Evolutionary conservation across 2,113 vertebrate species (phyloP).

Genomic region (Ailurus styani): DNA sequence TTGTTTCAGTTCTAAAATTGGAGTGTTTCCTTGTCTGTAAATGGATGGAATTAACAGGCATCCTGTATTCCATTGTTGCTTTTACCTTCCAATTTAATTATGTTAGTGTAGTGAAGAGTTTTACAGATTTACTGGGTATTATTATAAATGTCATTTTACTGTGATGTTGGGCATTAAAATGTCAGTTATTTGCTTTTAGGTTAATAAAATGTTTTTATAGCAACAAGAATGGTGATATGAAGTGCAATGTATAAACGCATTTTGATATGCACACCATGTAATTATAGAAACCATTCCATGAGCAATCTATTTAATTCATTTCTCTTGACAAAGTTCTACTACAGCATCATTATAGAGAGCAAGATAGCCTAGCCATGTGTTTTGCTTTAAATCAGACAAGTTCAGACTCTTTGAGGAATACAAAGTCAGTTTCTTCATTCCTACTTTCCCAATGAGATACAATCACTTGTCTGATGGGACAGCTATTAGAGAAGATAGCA

Average conservation of each 20-base stretch:
- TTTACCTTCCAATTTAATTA: slow-evolving; percentile 73
- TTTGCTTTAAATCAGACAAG: slow-evolving; percentile 22
- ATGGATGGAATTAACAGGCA: neutral
- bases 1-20: slow-evolving; percentile 27
- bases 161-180: slow-evolving; percentile 75
- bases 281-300: slow-evolving; percentile 38
- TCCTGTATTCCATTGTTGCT: slow-evolving; percentile 34
- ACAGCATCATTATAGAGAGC: neutral
- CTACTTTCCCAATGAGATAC: slow-evolving; percentile 31
- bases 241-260: slow-evolving; percentile 38
- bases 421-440: neutral
- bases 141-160: slow-evolving; percentile 75
- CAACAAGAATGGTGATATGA: slow-evolving; percentile 46
- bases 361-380: neutral
- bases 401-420: slow-evolving; percentile 16
- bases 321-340: slow-evolving; percentile 33
- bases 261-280: slow-evolving; percentile 57
- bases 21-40: slow-evolving; percentile 21
- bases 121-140: slow-evolving; percentile 66
- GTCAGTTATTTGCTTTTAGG: slow-evolving; percentile 75
- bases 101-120: slow-evolving; percentile 68
- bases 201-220: slow-evolving; percentile 74
- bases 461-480: slow-evolving; percentile 3
- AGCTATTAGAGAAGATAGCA: neutral
- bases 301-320: slow-evolving; percentile 51